These are phyloP conservation scores for Bellardia bayeri DNA, from an alignment of 2,888 invertebrate genomes.

Conservation along the genomic window DNA sequence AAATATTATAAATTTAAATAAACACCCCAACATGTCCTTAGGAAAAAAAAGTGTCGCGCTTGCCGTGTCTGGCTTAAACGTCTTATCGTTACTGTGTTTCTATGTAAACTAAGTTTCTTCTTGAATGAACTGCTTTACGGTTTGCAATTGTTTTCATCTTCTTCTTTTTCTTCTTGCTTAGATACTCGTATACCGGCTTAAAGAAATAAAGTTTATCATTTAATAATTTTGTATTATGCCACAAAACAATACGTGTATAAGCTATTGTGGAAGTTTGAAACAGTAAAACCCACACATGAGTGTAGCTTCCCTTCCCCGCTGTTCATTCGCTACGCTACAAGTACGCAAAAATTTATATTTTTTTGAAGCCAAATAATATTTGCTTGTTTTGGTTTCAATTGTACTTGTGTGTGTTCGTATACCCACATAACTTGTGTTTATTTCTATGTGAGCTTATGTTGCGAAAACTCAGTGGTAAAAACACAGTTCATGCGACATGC, in stretches of 20 bases:
- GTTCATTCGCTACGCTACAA: conserved; percentile 14
- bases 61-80: conserved; percentile 2
- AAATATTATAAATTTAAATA: conserved; percentile 21
- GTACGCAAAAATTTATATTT: conserved; percentile 8
- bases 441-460: neutral
- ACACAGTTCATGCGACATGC: too few relatives aligned
- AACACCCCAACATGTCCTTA: conserved; percentile 49
- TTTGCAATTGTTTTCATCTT: conserved; percentile 34
- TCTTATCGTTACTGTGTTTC: conserved; percentile 54
- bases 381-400: neutral
- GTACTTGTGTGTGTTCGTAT: neutral
- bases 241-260: neutral
- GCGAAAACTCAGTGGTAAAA: too few relatives aligned
- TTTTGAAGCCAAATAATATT: neutral
- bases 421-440: neutral
- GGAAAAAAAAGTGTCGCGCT: neutral
- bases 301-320: conserved; percentile 17
- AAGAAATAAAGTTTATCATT: conserved; percentile 43
- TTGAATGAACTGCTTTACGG: conserved; percentile 29
- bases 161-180: neutral
- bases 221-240: conserved; percentile 38
- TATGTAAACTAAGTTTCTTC: conserved; percentile 56
- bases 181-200: conserved; percentile 32
- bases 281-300: conserved; percentile 46
- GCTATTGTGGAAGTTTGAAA: conserved; percentile 23